Base-by-base conservation (phyloP, 2,113 vertebrate species). In the Channa maculata region DNA sequence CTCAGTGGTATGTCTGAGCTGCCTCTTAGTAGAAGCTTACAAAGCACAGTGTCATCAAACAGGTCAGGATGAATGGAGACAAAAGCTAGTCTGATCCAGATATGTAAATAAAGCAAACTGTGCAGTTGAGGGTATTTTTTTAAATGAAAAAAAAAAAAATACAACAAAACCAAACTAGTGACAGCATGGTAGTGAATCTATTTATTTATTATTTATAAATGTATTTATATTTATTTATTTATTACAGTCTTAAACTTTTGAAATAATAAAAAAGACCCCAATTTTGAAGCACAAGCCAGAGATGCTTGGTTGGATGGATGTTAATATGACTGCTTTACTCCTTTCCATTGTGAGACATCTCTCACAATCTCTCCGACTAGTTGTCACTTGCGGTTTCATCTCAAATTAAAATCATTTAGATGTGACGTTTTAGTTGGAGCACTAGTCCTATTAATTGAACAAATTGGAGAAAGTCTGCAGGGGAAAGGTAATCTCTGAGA, bases 351-450 rank as follows among this genome's bases (percentile, higher is more conserved):
- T 81, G 75, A 60, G 54, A 69, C 64, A 79, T 87, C 71, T 81
- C 77, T 87, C 53, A 74, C 24, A 24, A 24, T 24, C 24, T 24
- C 24, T 24, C 54, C 84, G 90, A 51, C 14, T 69, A 73, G 71
- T 86, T 54, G 74, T 83, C 59, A 63, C 81, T 76, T 83, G 67
- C 76, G 77, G 77, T 84, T 78, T 89, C 66, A 71, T 87, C 88
- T 83, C 75, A 88, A 91, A 90, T 92, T 72, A 84, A 90, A 92
- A 87, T 88, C 66, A 87, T 89, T 88, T 91, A 73, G 88, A 92
- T 88, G 65, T 91, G 88, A 92, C 87, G 87, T 88, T 93, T 93
- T 92, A 93, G 94, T 92, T 93, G 89, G 92, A 89, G 91, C 86
- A 82, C 80, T 80, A 82, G 89, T 93, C 76, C 88, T 82, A 88